These are phyloP conservation scores for Drosophila anomelani DNA, from an alignment of 2,888 invertebrate species.

Conservation along the genomic window DNA sequence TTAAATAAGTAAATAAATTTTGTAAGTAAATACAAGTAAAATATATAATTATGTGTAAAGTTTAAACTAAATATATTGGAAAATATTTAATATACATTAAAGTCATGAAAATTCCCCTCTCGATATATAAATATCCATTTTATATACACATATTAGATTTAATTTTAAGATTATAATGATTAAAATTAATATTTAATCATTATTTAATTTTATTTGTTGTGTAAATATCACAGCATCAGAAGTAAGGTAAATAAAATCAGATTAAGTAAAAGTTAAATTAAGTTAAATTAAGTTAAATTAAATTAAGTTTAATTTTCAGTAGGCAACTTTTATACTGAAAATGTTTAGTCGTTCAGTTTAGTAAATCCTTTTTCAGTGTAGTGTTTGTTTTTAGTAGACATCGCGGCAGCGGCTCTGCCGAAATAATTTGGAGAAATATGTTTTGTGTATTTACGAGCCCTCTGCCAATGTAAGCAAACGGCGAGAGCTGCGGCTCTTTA, in stretches of 20 bases:
- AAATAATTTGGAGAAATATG: conserved; percentile 30
- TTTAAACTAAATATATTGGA: background rate
- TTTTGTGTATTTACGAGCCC: conserved; percentile 46
- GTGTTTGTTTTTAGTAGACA: conserved; percentile 29
- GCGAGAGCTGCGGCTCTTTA: conserved; percentile 29
- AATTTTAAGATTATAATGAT: background rate
- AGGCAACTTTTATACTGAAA: background rate
- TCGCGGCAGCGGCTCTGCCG: conserved; percentile 21
- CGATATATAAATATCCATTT: background rate
- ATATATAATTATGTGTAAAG: background rate
- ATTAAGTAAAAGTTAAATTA: no score
- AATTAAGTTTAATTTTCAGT: background rate
- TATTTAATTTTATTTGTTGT: background rate
- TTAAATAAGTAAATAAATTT: background rate
- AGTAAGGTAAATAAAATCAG: background rate
- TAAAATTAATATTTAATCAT: background rate
- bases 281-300: no score
- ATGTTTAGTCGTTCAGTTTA: background rate
- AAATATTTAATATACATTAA: background rate
- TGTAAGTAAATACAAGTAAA: background rate
- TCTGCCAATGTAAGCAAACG: conserved; percentile 38
- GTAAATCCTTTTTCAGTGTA: background rate
- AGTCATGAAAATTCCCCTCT: background rate
- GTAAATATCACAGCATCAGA: background rate
- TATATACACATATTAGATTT: background rate